These are phyloP conservation scores for Heteronetta atricapilla DNA, from an alignment of 2,113 vertebrate species.

Conservation along the genomic window DNA sequence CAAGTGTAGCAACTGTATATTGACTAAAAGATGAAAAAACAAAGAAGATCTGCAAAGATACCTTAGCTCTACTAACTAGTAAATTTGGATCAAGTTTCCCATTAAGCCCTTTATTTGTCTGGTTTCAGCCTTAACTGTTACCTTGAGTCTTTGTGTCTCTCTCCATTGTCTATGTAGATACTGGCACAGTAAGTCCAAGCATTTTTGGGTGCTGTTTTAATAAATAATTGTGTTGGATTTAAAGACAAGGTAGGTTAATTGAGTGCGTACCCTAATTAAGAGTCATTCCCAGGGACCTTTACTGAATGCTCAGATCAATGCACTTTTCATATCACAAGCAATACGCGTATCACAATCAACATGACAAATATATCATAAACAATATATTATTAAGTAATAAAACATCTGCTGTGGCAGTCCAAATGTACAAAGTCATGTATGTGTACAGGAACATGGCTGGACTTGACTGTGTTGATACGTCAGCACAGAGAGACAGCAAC, in stretches of 20 bases:
- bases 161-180: neutral
- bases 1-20: neutral
- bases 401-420: neutral
- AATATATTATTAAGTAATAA: neutral
- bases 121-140: neutral
- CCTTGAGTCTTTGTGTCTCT: neutral
- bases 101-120: neutral
- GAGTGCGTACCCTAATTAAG: neutral
- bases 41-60: neutral
- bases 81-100: neutral
- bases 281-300: neutral
- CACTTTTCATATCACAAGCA: neutral
- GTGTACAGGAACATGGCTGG: neutral
- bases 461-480: neutral
- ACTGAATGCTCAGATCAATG: neutral
- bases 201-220: neutral
- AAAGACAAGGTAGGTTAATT: neutral
- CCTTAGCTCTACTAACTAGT: neutral
- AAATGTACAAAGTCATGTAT: rapidly evolving
- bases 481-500: neutral
- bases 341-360: neutral
- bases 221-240: neutral
- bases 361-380: neutral
- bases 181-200: neutral
- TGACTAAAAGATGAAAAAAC: no score